These are phyloP conservation scores for Deroplatys truncata DNA, from an alignment of 2,888 invertebrate species.

Conservation along the genomic window DNA sequence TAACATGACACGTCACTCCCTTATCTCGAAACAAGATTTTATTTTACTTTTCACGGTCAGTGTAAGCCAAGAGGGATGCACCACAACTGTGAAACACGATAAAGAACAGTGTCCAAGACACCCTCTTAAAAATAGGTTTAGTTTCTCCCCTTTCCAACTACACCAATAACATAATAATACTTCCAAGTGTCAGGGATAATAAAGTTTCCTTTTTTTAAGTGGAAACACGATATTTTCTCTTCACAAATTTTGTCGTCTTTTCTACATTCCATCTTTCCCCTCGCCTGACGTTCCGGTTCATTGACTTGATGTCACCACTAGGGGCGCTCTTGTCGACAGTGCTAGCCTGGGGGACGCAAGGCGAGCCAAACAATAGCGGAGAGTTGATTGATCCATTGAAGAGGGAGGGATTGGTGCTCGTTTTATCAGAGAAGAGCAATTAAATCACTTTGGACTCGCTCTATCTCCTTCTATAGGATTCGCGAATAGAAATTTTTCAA, in stretches of 20 bases:
- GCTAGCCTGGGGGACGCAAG: not conserved
- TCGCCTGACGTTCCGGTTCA: not conserved
- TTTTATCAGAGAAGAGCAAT: not conserved
- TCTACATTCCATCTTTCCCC: not conserved
- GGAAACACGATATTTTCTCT: slow-evolving; percentile 9
- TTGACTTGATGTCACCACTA: not conserved
- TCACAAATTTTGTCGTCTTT: slow-evolving; percentile 5
- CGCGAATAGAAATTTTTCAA: not conserved
- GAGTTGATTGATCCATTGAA: not conserved
- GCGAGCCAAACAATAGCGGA: not conserved
- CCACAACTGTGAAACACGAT: slow-evolving; percentile 1
- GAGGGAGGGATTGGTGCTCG: not conserved
- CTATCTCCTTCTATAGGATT: not conserved
- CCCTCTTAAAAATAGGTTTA: slow-evolving; percentile 5
- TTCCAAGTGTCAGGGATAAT: slow-evolving; percentile 14
- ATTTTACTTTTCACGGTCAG: not conserved
- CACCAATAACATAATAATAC: not conserved
- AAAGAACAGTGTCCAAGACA: slow-evolving; percentile 1
- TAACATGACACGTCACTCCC: not conserved
- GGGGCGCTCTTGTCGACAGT: not conserved
- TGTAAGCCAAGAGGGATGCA: not conserved
- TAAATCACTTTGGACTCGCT: not conserved
- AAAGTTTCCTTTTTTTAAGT: slow-evolving; percentile 3
- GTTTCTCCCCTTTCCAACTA: not conserved
- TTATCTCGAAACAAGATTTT: not conserved